Evolutionary conservation across 2,888 invertebrate genomes (phyloP).

Genomic region (Acleris holmiana): DNA sequence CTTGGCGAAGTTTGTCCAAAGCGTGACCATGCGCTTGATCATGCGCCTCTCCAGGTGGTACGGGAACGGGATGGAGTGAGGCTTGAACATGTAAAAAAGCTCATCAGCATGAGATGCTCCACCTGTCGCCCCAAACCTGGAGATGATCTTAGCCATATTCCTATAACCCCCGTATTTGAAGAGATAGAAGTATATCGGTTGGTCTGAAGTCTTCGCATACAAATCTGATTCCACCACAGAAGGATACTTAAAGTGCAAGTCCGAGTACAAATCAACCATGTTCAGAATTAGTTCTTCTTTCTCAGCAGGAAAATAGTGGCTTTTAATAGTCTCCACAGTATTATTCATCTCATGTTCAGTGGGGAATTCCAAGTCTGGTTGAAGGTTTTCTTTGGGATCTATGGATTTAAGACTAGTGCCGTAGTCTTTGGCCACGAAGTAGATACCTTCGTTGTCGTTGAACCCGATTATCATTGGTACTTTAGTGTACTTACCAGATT

Average conservation of each 20-base stretch:
- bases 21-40: constrained; percentile 67
- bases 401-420: constrained; percentile 60
- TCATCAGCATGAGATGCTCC: constrained; percentile 78
- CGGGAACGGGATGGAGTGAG: constrained; percentile 67
- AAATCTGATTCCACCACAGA: constrained; percentile 66
- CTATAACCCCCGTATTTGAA: constrained; percentile 71
- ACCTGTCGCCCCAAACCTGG: constrained; percentile 53
- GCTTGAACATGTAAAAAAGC: constrained; percentile 74
- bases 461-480: constrained; percentile 76
- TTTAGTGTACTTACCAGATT: constrained; percentile 69
- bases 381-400: constrained; percentile 55
- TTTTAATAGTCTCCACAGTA: constrained; percentile 56
- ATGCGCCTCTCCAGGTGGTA: constrained; percentile 63
- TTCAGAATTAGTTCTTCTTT: constrained; percentile 70
- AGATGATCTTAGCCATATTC: constrained; percentile 72
- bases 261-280: constrained; percentile 74
- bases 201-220: constrained; percentile 61
- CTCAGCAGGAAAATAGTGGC: constrained; percentile 63
- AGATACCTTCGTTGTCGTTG: constrained; percentile 74
- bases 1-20: constrained; percentile 81
- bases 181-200: constrained; percentile 72
- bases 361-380: constrained; percentile 66
- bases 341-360: constrained; percentile 58
- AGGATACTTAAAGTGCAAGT: constrained; percentile 73
- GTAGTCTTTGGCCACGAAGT: constrained; percentile 68